Percentiles rank a stretch among this genome's conserved stretches.
Conservation (phyloP, 1,140 invertebrate genomes). For the Heliconius himera region DNA sequence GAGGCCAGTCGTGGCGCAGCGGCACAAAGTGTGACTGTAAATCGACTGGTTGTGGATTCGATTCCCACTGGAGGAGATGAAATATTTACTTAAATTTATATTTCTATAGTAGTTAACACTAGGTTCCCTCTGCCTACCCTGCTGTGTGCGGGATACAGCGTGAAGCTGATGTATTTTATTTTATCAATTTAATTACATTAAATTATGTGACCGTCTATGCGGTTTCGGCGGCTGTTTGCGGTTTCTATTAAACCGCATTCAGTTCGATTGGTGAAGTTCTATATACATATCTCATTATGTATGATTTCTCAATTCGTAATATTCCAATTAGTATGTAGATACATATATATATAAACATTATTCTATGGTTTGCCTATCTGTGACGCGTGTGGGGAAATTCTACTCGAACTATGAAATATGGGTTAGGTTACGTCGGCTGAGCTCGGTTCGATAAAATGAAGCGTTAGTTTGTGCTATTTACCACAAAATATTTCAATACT, state of each 20-base stretch:
- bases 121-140: too few relatives aligned
- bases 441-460: neutral
- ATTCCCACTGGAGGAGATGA: too few relatives aligned
- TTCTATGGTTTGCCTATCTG: neutral
- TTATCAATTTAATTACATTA: conserved; percentile 39
- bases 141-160: too few relatives aligned
- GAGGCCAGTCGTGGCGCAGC: too few relatives aligned
- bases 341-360: too few relatives aligned
- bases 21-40: too few relatives aligned
- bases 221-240: conserved; percentile 33
- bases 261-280: conserved; percentile 12
- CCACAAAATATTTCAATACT: too few relatives aligned
- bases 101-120: too few relatives aligned
- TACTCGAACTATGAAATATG: neutral
- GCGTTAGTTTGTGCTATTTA: neutral
- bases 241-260: conserved; percentile 34
- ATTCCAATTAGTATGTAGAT: neutral
- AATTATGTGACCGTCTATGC: conserved; percentile 32
- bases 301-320: neutral
- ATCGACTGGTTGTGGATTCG: too few relatives aligned
- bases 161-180: too few relatives aligned
- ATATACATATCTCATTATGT: neutral
- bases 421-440: too few relatives aligned
- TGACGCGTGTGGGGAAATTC: neutral
- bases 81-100: too few relatives aligned